Conservation (phyloP, 2,797 vertebrate species). For the Macrochelys suwanniensis region DNA sequence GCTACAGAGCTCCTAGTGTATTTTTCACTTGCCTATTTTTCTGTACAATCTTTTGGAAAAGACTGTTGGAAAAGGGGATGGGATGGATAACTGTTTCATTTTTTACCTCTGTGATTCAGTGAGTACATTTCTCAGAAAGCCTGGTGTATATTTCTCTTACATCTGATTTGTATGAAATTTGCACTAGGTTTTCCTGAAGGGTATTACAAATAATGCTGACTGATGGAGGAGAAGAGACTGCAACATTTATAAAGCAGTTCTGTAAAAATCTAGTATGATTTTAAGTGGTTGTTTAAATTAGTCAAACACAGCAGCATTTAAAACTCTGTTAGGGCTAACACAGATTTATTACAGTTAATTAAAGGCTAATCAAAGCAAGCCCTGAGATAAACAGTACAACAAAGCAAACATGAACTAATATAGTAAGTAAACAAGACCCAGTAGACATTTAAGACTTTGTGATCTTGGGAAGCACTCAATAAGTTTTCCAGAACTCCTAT, state of each 20-base stretch:
- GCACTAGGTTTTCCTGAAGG: background rate
- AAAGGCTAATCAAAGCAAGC: constrained; percentile 45
- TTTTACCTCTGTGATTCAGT: background rate
- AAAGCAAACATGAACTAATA: constrained; percentile 14
- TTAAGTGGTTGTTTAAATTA: constrained; percentile 28
- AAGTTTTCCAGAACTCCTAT: background rate
- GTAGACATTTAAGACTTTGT: background rate
- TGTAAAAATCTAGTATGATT: background rate
- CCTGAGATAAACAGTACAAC: constrained; percentile 13
- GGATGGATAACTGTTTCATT: background rate
- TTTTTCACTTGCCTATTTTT: background rate
- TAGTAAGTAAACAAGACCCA: background rate
- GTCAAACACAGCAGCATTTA: constrained; percentile 12
- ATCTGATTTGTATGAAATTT: background rate
- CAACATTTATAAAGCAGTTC: background rate
- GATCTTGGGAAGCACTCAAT: background rate
- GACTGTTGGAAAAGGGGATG: no score
- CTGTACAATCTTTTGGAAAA: background rate
- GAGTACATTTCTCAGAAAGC: background rate
- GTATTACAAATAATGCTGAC: background rate
- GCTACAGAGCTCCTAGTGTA: background rate
- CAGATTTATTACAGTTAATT: constrained; percentile 63
- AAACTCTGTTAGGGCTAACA: constrained; percentile 33
- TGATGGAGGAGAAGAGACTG: background rate
- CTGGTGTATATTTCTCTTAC: background rate